Evolutionary conservation across 2,113 vertebrate genomes (phyloP).

Genomic region (Arizona elegans): DNA sequence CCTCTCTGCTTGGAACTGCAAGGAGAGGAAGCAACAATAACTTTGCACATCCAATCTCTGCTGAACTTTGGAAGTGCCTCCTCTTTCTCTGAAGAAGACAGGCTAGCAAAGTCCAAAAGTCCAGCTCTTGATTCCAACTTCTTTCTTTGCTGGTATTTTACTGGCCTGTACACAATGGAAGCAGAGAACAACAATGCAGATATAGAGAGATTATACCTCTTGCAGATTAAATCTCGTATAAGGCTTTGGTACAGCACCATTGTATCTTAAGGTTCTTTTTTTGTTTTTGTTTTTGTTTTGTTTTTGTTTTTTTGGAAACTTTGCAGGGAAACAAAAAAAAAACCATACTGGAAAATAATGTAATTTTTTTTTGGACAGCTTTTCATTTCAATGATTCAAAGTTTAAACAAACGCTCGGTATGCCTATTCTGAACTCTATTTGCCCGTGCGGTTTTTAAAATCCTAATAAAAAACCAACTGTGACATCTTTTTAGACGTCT

Average conservation of each 20-base stretch:
- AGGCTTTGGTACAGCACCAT: conserved; percentile 85
- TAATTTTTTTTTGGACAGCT: conserved; percentile 21
- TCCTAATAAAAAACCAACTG: background rate
- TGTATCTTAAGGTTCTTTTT: conserved; percentile 47
- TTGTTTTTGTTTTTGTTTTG: background rate
- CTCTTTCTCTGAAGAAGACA: background rate
- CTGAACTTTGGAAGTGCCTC: background rate
- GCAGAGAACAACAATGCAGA: conserved; percentile 64
- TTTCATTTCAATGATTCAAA: conserved; percentile 73
- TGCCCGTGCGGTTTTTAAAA: conserved; percentile 43
- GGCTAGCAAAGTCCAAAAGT: background rate
- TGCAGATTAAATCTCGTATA: conserved; percentile 68
- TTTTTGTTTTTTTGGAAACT: conserved; percentile 64
- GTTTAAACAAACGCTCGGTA: conserved; percentile 74
- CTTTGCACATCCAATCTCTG: background rate
- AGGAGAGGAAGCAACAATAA: background rate
- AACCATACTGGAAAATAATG: conserved; percentile 76
- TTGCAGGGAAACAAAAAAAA: conserved; percentile 63
- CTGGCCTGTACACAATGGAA: conserved; percentile 57
- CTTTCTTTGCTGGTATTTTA: conserved; percentile 64
- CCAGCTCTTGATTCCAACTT: conserved; percentile 35
- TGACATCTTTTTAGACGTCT: background rate
- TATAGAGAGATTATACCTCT: conserved; percentile 68
- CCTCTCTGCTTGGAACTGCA: background rate
- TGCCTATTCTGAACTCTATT: conserved; percentile 58